Conservation (phyloP, 2,113 vertebrate genomes). For the Aegotheles bennettii region DNA sequence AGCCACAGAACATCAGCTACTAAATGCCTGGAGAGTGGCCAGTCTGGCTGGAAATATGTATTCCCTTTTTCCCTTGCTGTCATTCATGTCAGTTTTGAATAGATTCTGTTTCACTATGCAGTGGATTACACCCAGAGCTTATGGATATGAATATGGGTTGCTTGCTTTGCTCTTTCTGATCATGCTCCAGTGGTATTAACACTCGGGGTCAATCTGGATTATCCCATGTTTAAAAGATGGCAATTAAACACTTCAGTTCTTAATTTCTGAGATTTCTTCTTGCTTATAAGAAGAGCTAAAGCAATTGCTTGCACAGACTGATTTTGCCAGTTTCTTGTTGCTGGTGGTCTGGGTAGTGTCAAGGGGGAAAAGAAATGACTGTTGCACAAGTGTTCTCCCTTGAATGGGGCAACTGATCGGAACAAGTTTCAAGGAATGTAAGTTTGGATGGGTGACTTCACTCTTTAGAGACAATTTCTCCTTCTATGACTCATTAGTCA, state of each 20-base stretch:
- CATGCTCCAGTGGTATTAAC: constrained; percentile 57
- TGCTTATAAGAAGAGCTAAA: constrained; percentile 3
- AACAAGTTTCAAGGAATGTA: not conserved
- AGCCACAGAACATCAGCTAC: constrained; percentile 1
- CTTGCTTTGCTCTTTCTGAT: constrained; percentile 58
- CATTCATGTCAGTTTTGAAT: constrained; percentile 55
- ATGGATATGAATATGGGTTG: constrained; percentile 52
- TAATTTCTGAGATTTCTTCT: constrained; percentile 42
- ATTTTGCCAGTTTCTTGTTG: not conserved
- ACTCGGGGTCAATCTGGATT: constrained; percentile 64
- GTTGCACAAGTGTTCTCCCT: not conserved
- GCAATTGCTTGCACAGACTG: not conserved
- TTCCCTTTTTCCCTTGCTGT: constrained; percentile 11
- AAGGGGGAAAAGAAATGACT: not conserved
- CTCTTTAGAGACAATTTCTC: not conserved
- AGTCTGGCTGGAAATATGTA: not conserved
- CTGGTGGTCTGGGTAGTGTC: not conserved
- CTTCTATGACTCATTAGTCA: not conserved
- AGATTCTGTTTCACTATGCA: constrained; percentile 45
- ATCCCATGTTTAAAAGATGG: constrained; percentile 51
- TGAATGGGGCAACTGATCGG: not conserved
- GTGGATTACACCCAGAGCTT: constrained; percentile 55
- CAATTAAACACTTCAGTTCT: constrained; percentile 41
- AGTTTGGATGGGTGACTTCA: not conserved
- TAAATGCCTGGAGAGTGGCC: constrained; percentile 26